These are phyloP conservation scores for Balaenoptera acutorostrata DNA, from an alignment of 2,113 vertebrate species.

Conservation along the genomic window DNA sequence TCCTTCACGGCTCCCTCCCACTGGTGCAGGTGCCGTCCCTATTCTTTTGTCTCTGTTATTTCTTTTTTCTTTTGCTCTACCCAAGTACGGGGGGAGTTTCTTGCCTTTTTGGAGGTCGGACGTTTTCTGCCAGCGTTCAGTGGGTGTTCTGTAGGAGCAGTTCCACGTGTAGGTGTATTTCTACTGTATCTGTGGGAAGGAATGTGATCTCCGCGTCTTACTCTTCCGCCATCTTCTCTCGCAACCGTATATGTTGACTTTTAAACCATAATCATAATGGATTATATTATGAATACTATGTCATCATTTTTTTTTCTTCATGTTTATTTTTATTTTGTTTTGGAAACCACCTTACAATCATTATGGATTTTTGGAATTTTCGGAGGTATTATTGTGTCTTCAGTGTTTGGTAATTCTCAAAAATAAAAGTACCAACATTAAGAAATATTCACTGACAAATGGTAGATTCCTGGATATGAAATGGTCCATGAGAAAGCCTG, in stretches of 20 bases:
- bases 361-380: background rate
- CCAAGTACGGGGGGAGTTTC: too few relatives aligned
- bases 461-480: background rate
- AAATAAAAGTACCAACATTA: conserved; percentile 30
- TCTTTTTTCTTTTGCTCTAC: too few relatives aligned
- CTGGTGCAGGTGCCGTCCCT: too few relatives aligned
- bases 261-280: background rate
- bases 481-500: background rate
- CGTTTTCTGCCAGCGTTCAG: too few relatives aligned
- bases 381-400: background rate
- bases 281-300: background rate
- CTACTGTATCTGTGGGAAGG: too few relatives aligned
- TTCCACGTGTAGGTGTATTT: too few relatives aligned
- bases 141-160: too few relatives aligned
- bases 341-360: background rate
- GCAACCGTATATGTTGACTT: background rate
- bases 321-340: background rate
- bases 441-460: conserved; percentile 23
- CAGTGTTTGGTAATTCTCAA: background rate
- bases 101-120: too few relatives aligned
- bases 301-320: background rate
- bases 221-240: too few relatives aligned
- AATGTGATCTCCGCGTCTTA: too few relatives aligned
- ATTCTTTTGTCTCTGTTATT: too few relatives aligned
- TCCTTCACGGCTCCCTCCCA: too few relatives aligned